A percentile compares a stretch with the other conserved stretches of the same genome.
These are phyloP conservation scores for Bovichtus variegatus DNA, from an alignment of 2,797 vertebrate genomes.

Conservation along the genomic window DNA sequence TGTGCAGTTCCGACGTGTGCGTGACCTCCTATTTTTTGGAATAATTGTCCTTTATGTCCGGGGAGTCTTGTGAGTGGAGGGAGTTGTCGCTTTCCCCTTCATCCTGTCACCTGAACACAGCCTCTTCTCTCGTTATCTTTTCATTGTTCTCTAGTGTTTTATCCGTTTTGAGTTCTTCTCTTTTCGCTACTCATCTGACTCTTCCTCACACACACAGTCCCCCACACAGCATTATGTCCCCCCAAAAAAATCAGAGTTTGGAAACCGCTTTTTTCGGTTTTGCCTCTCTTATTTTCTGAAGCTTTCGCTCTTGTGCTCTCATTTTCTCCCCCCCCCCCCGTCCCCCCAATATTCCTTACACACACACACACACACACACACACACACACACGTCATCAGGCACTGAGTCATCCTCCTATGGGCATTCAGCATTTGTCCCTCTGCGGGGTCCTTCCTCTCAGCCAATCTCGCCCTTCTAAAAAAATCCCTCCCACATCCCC, in stretches of 20 bases:
- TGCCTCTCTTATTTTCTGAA: not conserved
- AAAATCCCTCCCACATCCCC: conserved; percentile 57
- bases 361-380: too few relatives aligned
- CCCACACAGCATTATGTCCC: not conserved
- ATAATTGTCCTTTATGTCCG: not conserved
- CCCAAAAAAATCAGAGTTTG: conserved; percentile 11
- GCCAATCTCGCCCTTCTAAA: conserved; percentile 38
- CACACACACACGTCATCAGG: conserved; percentile 18
- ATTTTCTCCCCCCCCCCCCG: too few relatives aligned
- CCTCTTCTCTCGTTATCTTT: conserved; percentile 20
- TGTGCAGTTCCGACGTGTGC: not conserved
- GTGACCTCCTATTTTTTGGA: too few relatives aligned
- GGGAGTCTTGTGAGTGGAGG: not conserved
- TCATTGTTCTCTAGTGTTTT: not conserved
- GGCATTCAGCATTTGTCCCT: conserved; percentile 49
- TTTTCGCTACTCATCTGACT: conserved; percentile 20
- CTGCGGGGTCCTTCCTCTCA: conserved; percentile 9
- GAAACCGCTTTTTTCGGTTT: conserved; percentile 5
- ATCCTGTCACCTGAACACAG: conserved; percentile 4
- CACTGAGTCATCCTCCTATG: conserved; percentile 60
- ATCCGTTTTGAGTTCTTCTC: conserved; percentile 2
- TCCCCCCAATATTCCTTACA: not conserved
- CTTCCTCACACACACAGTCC: not conserved
- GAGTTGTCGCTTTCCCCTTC: not conserved
- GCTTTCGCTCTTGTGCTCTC: not conserved